Conservation (phyloP, 1,140 invertebrate species). For the Propsilocerus akamusi region DNA sequence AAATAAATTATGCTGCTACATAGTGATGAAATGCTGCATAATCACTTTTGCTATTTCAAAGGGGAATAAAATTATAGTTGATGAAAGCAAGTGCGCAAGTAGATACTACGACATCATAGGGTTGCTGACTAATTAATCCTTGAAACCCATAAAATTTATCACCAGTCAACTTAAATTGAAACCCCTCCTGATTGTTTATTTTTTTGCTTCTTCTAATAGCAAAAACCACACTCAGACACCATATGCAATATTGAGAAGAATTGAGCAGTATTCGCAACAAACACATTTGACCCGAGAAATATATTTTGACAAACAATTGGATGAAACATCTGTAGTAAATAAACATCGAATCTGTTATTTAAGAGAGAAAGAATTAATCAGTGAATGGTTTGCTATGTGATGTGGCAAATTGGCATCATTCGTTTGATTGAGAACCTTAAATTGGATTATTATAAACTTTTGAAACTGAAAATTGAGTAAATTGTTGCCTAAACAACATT, state of each 20-base stretch:
- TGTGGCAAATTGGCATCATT: too few species aligned
- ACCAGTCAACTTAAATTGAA: not conserved
- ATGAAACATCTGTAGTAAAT: constrained; percentile 2
- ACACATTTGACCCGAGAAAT: not conserved
- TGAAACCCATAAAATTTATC: constrained; percentile 3
- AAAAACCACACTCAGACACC: constrained; percentile 4
- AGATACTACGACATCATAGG: not conserved
- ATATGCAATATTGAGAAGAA: constrained; percentile 1
- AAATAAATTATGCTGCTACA: too few species aligned
- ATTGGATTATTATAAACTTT: too few species aligned
- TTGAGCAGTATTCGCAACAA: not conserved
- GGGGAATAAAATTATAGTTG: too few species aligned
- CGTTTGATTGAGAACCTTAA: too few species aligned
- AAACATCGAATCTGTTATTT: not conserved
- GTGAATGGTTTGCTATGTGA: too few species aligned
- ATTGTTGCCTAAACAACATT: too few species aligned
- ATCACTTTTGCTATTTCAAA: too few species aligned
- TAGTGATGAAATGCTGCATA: too few species aligned
- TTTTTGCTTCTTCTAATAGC: not conserved
- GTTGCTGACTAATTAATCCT: constrained; percentile 1
- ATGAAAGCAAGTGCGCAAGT: too few species aligned
- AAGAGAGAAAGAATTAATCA: not conserved
- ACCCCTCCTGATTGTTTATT: not conserved
- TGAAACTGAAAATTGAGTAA: too few species aligned
- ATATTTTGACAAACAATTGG: constrained; percentile 1